Conservation (phyloP, 2,888 invertebrate species). For the Stenchaetothrips biformis region DNA sequence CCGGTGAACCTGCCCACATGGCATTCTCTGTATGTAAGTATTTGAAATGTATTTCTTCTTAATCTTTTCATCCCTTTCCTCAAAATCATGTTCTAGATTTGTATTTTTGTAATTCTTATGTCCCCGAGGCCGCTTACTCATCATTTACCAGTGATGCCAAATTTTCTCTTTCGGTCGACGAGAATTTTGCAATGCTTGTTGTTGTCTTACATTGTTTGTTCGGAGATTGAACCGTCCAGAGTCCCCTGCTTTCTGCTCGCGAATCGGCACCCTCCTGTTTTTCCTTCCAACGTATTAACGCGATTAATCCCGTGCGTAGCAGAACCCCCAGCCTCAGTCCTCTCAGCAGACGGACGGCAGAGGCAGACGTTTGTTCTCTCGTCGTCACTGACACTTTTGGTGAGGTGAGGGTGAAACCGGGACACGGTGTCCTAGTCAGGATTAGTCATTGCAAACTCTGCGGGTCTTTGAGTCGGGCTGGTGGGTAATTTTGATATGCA, state of each 20-base stretch:
- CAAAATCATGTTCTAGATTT: neutral
- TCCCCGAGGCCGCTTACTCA: neutral
- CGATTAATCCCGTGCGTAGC: neutral
- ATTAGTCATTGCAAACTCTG: too few relatives aligned
- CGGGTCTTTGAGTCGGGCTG: too few relatives aligned
- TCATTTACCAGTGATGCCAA: constrained; percentile 11
- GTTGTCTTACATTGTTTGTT: neutral
- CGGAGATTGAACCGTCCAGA: too few relatives aligned
- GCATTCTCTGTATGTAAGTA: neutral
- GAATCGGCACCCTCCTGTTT: neutral
- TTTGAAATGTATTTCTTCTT: neutral
- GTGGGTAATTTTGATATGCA: too few relatives aligned
- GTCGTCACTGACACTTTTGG: constrained; percentile 9
- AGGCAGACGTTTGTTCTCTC: neutral
- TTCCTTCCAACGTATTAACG: neutral
- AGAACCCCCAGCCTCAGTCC: neutral
- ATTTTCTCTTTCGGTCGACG: neutral
- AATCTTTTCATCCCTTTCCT: neutral
- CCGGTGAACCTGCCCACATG: neutral
- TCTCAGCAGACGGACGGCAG: neutral
- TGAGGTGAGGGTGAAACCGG: constrained; percentile 16
- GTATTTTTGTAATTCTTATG: too few relatives aligned
- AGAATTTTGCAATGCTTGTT: neutral
- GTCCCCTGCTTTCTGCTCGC: too few relatives aligned
- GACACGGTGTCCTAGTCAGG: neutral